Base-by-base conservation (phyloP, 2,113 vertebrate genomes). In the Ceuthmochares aereus region DNA sequence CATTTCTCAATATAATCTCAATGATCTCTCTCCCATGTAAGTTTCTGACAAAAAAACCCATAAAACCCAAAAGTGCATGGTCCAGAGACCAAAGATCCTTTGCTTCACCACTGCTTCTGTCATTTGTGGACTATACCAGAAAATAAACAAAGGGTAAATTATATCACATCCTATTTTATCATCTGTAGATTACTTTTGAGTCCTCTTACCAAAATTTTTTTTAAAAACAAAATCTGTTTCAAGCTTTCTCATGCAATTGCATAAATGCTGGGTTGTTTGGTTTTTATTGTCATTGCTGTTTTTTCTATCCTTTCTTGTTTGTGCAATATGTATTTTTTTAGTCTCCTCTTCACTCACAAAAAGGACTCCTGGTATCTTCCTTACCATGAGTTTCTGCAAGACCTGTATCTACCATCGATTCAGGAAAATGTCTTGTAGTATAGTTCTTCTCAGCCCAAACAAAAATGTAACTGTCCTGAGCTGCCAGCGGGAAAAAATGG, bases 221-320 rank as follows among this genome's bases (percentile, higher is more conserved):
- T 10, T 40, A 10, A 10, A 10, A 15, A n/a, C n/a, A 45, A 79
- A 77, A 63, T 11, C 8, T 49, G 3, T 60, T 68, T 66, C 21
- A 66, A 17, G 16, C 1, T 36, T 85, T 83, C 11, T 14, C 11
- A 40, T 40, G 9, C 17, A 49, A 45, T 82, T 29, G 3, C 4
- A 45, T 10, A 8, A 18, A 36, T 36, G 3, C 2, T 69, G 10
- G 15, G 6, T 37, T 59, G 54, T 5, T n/a, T n/a, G 8, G 0
- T 26, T 55, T 16, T 56, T 72, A 12, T 67, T 26, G 6, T 62
- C 69, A 7, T 20, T 56, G 4, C 4, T 84, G 84, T 88, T 47
- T n/a, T 21, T 68, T 60, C 45, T 60, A 17, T 26, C 12, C 20
- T 19, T 58, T 78, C 29, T 17, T 15, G 17, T 32, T n/a, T 63